phyloP scores from a whole-genome alignment of 2,888 invertebrate genomes.

The Heteromyza rotundicornis region DNA sequence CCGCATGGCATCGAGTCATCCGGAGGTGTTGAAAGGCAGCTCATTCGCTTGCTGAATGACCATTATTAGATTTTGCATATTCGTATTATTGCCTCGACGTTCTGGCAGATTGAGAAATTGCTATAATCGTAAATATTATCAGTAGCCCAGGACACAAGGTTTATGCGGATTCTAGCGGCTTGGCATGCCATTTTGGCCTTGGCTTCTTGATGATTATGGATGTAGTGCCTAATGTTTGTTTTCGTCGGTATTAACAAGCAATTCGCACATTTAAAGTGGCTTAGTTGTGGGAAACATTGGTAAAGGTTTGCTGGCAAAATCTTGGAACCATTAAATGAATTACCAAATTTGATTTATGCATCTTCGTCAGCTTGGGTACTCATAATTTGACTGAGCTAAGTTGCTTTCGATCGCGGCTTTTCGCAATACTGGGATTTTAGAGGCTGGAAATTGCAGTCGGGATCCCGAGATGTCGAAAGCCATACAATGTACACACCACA shows the following conservation, averaged over 20 bases:
- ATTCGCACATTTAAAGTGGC: constrained; percentile 28
- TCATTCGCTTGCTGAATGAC: constrained; percentile 46
- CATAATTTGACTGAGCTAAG: no score
- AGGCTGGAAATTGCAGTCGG: no score
- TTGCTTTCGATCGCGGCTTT: no score
- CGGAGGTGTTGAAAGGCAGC: constrained; percentile 51
- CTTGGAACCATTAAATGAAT: no score
- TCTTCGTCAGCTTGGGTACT: no score
- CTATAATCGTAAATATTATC: constrained; percentile 20
- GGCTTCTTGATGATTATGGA: constrained; percentile 28
- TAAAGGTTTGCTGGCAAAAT: no score
- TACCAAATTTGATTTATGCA: no score
- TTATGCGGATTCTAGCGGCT: background rate
- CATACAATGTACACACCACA: no score
- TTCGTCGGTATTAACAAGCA: constrained; percentile 34
- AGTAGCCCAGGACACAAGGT: background rate
- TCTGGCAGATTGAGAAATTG: constrained; percentile 3
- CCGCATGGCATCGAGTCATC: constrained; percentile 22
- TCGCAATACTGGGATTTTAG: no score
- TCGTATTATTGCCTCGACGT: no score
- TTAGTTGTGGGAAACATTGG: no score
- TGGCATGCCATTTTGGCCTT: constrained; percentile 26
- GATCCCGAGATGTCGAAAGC: no score
- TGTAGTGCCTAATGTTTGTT: constrained; percentile 8
- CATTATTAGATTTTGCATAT: constrained; percentile 49